Conservation (phyloP, 2,888 invertebrate species). For the Empis livida region DNA sequence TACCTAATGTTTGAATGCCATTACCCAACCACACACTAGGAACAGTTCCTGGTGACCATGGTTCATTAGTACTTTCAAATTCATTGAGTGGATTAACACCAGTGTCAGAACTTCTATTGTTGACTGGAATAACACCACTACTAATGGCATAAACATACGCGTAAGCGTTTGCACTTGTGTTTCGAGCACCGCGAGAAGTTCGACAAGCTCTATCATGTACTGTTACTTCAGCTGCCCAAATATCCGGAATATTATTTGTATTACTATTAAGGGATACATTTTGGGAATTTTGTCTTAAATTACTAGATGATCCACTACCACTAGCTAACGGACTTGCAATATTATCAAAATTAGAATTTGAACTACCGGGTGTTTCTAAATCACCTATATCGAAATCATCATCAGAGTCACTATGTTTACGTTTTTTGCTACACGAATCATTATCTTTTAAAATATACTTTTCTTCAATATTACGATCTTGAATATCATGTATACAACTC, state of each 20-base stretch:
- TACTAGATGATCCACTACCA: not conserved
- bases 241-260: constrained; percentile 23
- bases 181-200: constrained; percentile 23
- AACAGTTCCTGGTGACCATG: not conserved
- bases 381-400: not conserved
- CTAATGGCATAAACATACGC: constrained; percentile 35
- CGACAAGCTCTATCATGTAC: constrained; percentile 31
- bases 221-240: constrained; percentile 36
- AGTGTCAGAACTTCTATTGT: not conserved
- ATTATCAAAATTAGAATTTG: too few species aligned
- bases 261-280: not conserved
- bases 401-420: constrained; percentile 20
- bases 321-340: too few species aligned
- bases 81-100: not conserved
- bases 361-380: too few species aligned
- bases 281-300: too few species aligned
- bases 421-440: constrained; percentile 8
- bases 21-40: constrained; percentile 11
- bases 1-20: constrained; percentile 8
- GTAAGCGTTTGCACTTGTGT: constrained; percentile 26
- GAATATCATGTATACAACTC: constrained; percentile 90
- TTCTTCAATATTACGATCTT: constrained; percentile 39
- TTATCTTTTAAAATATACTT: constrained; percentile 5
- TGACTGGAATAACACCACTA: constrained; percentile 28
- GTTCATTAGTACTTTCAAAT: not conserved